Percentiles rank a stretch among this genome's conserved stretches.
Conservation (phyloP, 2,797 vertebrate genomes). For the Scolopax bukidnonensis region DNA sequence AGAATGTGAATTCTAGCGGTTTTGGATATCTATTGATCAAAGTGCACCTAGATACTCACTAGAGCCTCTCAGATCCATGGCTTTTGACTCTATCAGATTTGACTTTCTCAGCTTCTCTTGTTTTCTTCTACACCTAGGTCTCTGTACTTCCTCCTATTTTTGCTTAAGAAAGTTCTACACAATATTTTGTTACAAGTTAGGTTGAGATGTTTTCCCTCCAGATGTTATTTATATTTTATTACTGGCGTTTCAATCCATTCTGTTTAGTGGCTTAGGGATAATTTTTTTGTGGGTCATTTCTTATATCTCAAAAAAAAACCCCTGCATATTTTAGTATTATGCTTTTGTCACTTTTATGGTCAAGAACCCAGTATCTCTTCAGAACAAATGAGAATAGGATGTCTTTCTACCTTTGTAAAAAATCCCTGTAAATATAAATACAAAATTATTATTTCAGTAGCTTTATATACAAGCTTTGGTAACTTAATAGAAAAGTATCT, state of each 20-base stretch:
- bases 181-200: neutral
- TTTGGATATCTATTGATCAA: neutral
- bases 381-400: neutral
- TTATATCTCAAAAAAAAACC: neutral
- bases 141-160: neutral
- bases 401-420: neutral
- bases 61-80: neutral
- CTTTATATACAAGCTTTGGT: neutral
- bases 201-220: neutral
- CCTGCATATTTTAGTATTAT: neutral
- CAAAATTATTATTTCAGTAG: neutral
- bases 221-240: neutral
- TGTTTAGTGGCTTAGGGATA: neutral
- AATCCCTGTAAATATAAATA: neutral
- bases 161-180: neutral
- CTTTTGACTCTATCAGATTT: neutral
- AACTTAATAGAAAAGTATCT: neutral
- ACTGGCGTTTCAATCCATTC: neutral
- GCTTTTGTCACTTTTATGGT: neutral
- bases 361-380: neutral
- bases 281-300: neutral
- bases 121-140: neutral
- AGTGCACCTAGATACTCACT: neutral
- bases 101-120: neutral
- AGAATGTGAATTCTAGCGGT: neutral